phyloP scores from a whole-genome alignment of 2,888 invertebrate species.

The Nasonovia ribisnigri region DNA sequence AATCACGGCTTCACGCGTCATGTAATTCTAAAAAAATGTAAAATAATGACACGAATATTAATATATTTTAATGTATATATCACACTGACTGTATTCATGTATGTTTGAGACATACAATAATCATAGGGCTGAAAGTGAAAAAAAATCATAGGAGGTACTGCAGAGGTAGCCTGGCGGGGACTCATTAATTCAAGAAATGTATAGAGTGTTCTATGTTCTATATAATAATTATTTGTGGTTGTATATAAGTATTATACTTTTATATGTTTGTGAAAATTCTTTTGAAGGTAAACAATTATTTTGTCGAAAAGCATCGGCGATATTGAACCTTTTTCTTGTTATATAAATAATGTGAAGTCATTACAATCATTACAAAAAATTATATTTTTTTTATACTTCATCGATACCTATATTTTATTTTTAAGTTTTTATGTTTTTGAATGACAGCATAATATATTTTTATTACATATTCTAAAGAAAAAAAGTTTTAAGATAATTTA shows the following conservation, averaged over 20 bases:
- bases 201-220: neutral
- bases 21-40: neutral
- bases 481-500: neutral
- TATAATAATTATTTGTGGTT: neutral
- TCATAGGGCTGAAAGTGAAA: neutral
- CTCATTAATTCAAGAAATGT: neutral
- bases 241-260: neutral
- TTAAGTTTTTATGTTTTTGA: neutral
- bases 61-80: neutral
- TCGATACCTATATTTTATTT: neutral
- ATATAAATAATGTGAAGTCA: neutral
- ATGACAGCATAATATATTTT: neutral
- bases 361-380: neutral
- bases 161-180: too few relatives aligned
- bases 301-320: neutral
- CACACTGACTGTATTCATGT: neutral
- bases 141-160: neutral
- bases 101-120: neutral
- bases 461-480: neutral
- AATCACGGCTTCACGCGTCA: neutral
- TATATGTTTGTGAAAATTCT: neutral
- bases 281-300: neutral
- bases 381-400: neutral
- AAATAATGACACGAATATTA: neutral
- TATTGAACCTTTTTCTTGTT: too few relatives aligned